Evolutionary conservation across 2,888 invertebrate species (phyloP).

Genomic region (Cordilura impudica): DNA sequence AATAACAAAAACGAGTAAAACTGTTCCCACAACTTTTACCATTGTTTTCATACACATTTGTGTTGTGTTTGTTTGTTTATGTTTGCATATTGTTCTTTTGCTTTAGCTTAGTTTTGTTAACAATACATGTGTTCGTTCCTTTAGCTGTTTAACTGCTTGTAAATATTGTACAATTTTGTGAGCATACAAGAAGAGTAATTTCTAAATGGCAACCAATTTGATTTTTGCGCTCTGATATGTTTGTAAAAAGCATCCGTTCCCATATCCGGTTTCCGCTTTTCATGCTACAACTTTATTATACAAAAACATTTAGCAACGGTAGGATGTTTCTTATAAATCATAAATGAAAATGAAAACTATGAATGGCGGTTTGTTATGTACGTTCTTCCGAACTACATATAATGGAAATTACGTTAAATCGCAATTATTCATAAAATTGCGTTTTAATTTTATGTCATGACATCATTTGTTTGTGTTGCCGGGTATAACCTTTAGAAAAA

Average conservation of each 20-base stretch:
- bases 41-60: neutral
- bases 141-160: neutral
- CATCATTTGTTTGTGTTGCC: conserved; percentile 29
- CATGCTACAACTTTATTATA: conserved; percentile 38
- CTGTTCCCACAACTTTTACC: conserved; percentile 25
- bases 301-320: conserved; percentile 40
- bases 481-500: neutral
- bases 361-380: too few relatives aligned
- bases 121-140: conserved; percentile 3
- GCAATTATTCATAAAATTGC: conserved; percentile 56
- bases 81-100: conserved; percentile 13
- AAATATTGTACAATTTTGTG: conserved; percentile 7
- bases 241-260: conserved; percentile 67
- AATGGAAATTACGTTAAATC: conserved; percentile 23
- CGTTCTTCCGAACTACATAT: neutral
- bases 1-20: conserved; percentile 7
- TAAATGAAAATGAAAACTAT: conserved; percentile 24
- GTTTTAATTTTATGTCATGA: conserved; percentile 35
- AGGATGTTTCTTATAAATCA: conserved; percentile 51
- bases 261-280: conserved; percentile 74
- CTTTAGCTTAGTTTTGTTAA: conserved; percentile 16
- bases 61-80: conserved; percentile 16
- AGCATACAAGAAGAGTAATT: conserved; percentile 49
- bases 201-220: conserved; percentile 63
- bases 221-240: conserved; percentile 65